phyloP scores from a whole-genome alignment of 35 echinoderm and acorn worm genomes.

The Apostichopus japonicus region DNA sequence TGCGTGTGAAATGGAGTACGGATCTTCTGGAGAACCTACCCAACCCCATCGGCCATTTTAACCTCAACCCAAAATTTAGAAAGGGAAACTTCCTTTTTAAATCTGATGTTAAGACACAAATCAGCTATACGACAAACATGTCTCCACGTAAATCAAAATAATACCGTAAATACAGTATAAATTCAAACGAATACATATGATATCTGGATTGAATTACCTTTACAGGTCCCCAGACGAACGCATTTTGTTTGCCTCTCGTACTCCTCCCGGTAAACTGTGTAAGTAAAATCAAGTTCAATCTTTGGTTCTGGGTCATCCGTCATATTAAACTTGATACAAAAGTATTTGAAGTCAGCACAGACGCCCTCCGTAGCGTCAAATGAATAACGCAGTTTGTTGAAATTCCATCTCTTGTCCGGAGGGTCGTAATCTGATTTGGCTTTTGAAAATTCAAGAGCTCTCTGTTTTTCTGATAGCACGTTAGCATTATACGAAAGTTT shows the following conservation, averaged over 20 bases:
- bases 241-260: neutral
- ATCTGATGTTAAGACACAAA: too few relatives aligned
- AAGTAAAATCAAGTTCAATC: constrained; percentile 7
- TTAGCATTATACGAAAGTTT: constrained; percentile 52
- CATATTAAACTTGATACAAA: constrained; percentile 43
- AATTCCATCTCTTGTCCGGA: neutral
- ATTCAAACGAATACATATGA: too few relatives aligned
- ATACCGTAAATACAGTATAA: too few relatives aligned
- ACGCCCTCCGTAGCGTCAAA: constrained; percentile 42
- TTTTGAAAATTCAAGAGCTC: neutral
- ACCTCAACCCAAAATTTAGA: too few relatives aligned
- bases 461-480: neutral
- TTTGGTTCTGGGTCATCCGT: constrained; percentile 3
- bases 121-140: neutral
- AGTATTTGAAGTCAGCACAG: constrained; percentile 30
- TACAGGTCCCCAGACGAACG: constrained; percentile 23
- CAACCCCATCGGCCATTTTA: too few relatives aligned
- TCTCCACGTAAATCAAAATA: too few relatives aligned
- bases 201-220: neutral
- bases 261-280: constrained; percentile 9
- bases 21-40: too few relatives aligned
- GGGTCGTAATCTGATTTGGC: too few relatives aligned
- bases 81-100: too few relatives aligned
- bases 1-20: too few relatives aligned
- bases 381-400: constrained; percentile 11